Evolutionary conservation across 2,888 invertebrate species (phyloP).

Genomic region (Drosophila yooni): DNA sequence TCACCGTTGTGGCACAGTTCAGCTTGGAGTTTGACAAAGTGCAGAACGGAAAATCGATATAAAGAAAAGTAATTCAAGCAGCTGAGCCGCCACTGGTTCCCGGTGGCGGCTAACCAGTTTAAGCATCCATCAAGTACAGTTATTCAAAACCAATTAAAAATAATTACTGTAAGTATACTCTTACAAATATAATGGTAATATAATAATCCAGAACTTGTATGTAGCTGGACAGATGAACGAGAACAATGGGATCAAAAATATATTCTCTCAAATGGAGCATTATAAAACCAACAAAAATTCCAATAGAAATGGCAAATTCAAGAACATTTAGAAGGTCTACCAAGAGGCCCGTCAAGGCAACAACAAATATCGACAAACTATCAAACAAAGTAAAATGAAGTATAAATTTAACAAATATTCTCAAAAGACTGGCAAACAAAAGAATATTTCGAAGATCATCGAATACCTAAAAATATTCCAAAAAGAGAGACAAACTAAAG

Average conservation of each 20-base stretch:
- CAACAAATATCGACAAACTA: neutral
- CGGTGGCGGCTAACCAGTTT: conserved; percentile 53
- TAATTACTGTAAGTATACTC: conserved; percentile 29
- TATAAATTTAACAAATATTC: neutral
- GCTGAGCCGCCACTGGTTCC: conserved; percentile 56
- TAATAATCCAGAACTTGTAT: conserved; percentile 3
- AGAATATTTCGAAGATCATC: neutral
- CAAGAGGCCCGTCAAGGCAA: neutral
- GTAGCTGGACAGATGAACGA: conserved; percentile 5
- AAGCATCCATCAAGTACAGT: conserved; percentile 10
- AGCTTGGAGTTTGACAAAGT: conserved; percentile 39
- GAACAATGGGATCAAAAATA: neutral
- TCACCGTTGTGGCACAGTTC: conserved; percentile 62
- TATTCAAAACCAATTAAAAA: neutral
- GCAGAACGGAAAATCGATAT: conserved; percentile 26
- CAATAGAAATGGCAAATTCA: neutral
- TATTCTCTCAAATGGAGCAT: neutral
- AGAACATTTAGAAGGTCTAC: neutral
- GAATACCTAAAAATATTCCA: neutral
- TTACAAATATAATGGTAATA: neutral
- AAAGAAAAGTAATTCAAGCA: conserved; percentile 4
- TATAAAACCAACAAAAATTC: neutral
- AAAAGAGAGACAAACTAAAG: neutral
- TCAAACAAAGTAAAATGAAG: neutral
- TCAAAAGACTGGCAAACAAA: neutral